Conservation (phyloP, 2,888 invertebrate species). For the Drosophila mulleri region DNA sequence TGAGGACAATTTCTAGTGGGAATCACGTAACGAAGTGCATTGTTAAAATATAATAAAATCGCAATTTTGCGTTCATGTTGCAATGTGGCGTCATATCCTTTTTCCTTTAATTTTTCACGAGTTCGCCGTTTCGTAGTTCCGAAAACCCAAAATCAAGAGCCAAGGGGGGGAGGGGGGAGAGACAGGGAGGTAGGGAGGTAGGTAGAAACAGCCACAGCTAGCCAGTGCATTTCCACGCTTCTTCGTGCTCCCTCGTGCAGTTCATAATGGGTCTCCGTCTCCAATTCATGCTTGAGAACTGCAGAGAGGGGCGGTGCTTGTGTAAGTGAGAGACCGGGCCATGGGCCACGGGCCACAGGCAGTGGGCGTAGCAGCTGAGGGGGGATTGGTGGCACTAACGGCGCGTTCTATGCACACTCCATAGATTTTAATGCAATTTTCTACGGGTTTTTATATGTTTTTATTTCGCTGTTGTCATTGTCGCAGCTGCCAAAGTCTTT, state of each 20-base stretch:
- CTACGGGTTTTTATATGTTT: conserved; percentile 72
- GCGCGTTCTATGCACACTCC: conserved; percentile 77
- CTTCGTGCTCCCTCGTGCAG: conserved; percentile 47
- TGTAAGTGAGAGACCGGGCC: not conserved
- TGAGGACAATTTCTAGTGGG: conserved; percentile 75
- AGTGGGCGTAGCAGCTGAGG: no score
- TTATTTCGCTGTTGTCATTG: conserved; percentile 76
- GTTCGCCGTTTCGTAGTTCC: conserved; percentile 81
- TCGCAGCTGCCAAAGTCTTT: conserved; percentile 81
- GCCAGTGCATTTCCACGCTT: conserved; percentile 29
- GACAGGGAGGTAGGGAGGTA: not conserved
- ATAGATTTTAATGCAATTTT: conserved; percentile 81
- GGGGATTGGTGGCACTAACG: conserved; percentile 28
- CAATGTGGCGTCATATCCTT: conserved; percentile 81
- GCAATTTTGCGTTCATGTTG: conserved; percentile 81
- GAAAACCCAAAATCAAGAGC: conserved; percentile 61
- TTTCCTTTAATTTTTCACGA: conserved; percentile 81
- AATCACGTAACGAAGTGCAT: conserved; percentile 82
- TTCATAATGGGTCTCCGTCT: conserved; percentile 55
- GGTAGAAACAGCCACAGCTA: not conserved
- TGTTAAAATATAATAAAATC: conserved; percentile 80
- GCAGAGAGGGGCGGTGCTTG: not conserved
- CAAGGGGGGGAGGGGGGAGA: not conserved
- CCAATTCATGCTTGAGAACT: conserved; percentile 3
- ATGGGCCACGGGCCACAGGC: no score